A percentile compares a stretch with the other conserved stretches of the same genome.
Evolutionary conservation across 1,140 invertebrate species (phyloP).

Genomic region (Ladona fulva): DNA sequence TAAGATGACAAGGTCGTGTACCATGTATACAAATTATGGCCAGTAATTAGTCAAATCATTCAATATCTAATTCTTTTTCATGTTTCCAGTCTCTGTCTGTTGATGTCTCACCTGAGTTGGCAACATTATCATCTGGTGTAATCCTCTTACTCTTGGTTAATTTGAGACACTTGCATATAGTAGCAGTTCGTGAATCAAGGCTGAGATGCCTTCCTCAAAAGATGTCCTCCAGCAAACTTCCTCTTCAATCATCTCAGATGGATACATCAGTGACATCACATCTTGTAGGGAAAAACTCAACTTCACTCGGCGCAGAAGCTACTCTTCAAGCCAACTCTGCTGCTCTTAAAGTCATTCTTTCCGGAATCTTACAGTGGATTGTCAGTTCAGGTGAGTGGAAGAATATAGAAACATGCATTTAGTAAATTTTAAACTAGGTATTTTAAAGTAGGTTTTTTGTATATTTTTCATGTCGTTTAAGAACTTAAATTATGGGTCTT

Average conservation of each 20-base stretch:
- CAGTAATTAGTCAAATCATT: too few relatives aligned
- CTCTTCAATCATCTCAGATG: background rate
- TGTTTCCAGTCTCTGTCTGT: constrained; percentile 37
- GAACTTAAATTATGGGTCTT: too few relatives aligned
- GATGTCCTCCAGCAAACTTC: background rate
- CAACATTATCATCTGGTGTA: constrained; percentile 56
- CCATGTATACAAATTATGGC: too few relatives aligned
- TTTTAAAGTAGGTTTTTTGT: too few relatives aligned
- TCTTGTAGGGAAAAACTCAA: constrained; percentile 13
- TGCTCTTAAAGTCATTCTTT: constrained; percentile 41
- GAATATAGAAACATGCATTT: too few relatives aligned
- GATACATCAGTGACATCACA: background rate
- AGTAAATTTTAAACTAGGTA: too few relatives aligned
- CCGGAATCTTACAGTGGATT: constrained; percentile 43
- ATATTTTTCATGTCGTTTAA: too few relatives aligned
- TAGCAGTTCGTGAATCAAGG: constrained; percentile 30
- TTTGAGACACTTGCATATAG: constrained; percentile 51
- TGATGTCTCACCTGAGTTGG: constrained; percentile 55
- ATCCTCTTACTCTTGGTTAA: constrained; percentile 58
- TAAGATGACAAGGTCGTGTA: too few relatives aligned
- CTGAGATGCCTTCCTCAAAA: background rate
- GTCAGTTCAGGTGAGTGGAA: constrained; percentile 35
- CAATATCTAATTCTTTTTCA: too few relatives aligned
- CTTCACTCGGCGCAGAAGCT: constrained; percentile 19
- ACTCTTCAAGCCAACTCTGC: constrained; percentile 29